These are phyloP conservation scores for Caenorhabditis becei DNA, from an alignment of 2,888 invertebrate species.

Conservation along the genomic window DNA sequence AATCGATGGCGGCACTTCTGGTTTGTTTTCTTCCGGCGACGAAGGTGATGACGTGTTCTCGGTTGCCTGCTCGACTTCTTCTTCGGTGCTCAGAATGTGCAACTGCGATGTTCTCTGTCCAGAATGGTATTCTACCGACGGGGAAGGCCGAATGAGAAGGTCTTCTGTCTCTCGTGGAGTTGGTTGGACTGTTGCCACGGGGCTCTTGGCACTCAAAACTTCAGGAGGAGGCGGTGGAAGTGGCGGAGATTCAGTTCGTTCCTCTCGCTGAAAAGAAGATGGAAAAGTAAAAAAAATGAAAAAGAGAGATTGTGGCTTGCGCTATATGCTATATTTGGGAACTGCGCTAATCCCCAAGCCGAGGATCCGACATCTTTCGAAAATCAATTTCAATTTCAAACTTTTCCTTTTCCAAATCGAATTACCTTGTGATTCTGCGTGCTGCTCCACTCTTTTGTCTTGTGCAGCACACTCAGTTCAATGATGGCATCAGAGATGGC, in stretches of 20 bases:
- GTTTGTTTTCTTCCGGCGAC: conserved; percentile 52
- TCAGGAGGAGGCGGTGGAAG: conserved; percentile 58
- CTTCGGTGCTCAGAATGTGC: conserved; percentile 59
- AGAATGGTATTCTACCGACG: conserved; percentile 24
- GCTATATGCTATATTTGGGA: not conserved
- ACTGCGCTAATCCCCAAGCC: conserved; percentile 18
- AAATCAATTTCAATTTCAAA: conserved; percentile 29
- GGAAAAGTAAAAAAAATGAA: not conserved
- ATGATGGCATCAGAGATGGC: conserved; percentile 67
- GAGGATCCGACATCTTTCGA: conserved; percentile 9
- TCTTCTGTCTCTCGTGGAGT: conserved; percentile 22
- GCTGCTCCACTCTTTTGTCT: conserved; percentile 67
- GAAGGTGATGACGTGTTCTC: conserved; percentile 43
- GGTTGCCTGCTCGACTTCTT: conserved; percentile 48
- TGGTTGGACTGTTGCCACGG: conserved; percentile 39
- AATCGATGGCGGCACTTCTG: conserved; percentile 59
- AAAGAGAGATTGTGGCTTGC: not conserved
- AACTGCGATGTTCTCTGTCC: conserved; percentile 47
- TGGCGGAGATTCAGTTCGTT: conserved; percentile 54
- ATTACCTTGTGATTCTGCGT: conserved; percentile 52
- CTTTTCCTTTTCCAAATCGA: conserved; percentile 14
- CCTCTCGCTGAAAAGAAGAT: conserved; percentile 34
- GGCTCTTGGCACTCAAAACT: conserved; percentile 44
- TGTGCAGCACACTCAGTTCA: conserved; percentile 63
- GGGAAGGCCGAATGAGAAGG: conserved; percentile 10